Conservation (phyloP, 2,888 invertebrate genomes). For the Caprella mutica region DNA sequence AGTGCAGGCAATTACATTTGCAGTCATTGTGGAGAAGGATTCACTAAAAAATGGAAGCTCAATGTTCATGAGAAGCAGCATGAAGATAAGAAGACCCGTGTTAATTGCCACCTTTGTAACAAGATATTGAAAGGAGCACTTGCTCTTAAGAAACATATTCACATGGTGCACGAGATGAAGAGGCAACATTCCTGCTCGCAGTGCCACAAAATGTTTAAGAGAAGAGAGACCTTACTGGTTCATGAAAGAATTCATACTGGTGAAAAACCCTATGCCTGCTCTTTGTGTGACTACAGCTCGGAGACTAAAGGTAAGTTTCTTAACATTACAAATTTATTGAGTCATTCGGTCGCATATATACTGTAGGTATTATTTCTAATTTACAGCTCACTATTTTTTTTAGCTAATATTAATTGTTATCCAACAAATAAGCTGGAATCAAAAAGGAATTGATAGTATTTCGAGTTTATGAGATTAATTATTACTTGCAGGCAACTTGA, state of each 20-base stretch:
- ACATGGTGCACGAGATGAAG: conserved; percentile 29
- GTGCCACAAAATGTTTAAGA: conserved; percentile 28
- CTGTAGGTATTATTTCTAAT: too few species aligned
- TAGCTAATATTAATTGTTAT: too few species aligned
- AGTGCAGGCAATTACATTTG: conserved; percentile 26
- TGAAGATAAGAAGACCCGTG: conserved; percentile 27
- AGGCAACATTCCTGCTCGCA: conserved; percentile 25
- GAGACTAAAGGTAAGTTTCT: conserved; percentile 33
- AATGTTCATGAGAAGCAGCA: conserved; percentile 32
- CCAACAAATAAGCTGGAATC: too few species aligned
- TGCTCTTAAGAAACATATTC: conserved; percentile 32
- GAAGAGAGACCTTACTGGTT: conserved; percentile 30
- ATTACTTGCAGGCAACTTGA: too few species aligned
- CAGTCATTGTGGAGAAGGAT: conserved; percentile 32
- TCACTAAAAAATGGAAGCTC: conserved; percentile 33
- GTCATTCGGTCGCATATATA: too few species aligned
- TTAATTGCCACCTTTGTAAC: conserved; percentile 24
- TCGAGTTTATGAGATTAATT: too few species aligned
- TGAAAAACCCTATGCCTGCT: conserved; percentile 30
- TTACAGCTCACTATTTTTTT: too few species aligned
- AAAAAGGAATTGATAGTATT: too few species aligned
- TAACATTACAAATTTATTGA: too few species aligned
- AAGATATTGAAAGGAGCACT: conserved; percentile 31
- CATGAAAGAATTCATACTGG: conserved; percentile 32
- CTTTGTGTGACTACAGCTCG: conserved; percentile 31